Evolutionary conservation across 1,140 invertebrate genomes (phyloP).

Genomic region (Epicauta chinensis): DNA sequence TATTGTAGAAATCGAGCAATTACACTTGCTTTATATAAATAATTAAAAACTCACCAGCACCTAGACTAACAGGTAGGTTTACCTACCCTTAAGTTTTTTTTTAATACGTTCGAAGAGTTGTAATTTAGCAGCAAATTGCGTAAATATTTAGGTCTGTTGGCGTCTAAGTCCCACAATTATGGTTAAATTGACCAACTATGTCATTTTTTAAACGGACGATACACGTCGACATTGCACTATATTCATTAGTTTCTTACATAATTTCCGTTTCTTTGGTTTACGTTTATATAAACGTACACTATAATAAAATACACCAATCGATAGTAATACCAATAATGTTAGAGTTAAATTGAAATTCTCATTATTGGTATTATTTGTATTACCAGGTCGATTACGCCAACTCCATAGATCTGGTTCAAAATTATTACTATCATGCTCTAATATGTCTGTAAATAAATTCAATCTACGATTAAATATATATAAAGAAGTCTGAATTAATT

Average conservation of each 20-base stretch:
- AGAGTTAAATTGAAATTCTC: conserved; percentile 31
- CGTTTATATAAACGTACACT: conserved; percentile 29
- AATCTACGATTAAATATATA: conserved; percentile 28
- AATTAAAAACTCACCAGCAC: too few species aligned
- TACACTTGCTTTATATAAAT: too few species aligned
- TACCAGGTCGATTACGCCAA: conserved; percentile 34
- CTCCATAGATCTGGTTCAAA: conserved; percentile 35
- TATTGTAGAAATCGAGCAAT: too few species aligned
- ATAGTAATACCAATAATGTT: conserved; percentile 26
- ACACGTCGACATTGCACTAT: conserved; percentile 34
- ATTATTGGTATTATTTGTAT: conserved; percentile 3
- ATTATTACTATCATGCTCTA: conserved; percentile 23
- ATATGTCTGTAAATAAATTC: conserved; percentile 26
- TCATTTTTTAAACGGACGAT: conserved; percentile 31
- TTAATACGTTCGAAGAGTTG: too few species aligned
- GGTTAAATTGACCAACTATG: too few species aligned
- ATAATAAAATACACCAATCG: conserved; percentile 30
- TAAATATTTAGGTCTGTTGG: too few species aligned
- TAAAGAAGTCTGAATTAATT: conserved; percentile 2
- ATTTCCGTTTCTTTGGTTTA: conserved; percentile 37
- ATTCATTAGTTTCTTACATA: conserved; percentile 30
- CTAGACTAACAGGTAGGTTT: too few species aligned
- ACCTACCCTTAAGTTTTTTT: too few species aligned
- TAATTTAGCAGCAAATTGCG: too few species aligned
- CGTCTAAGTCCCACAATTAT: too few species aligned